Base-by-base conservation (phyloP, 1,140 invertebrate species). In the Danaus plexippus region DNA sequence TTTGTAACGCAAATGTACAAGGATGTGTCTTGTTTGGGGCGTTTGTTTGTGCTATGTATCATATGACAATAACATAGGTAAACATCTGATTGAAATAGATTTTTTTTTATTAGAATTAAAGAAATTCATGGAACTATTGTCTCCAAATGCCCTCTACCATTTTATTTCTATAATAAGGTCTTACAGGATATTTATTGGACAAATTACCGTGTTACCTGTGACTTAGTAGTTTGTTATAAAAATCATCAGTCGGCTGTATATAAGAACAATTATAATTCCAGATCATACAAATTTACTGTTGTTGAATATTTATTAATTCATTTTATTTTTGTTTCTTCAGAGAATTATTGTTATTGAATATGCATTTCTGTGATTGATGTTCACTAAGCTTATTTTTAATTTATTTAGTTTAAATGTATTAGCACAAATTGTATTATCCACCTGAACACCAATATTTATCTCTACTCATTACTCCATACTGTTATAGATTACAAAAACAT, bases 291-390 rank as follows among this genome's bases (percentile, higher is more conserved):
- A 58, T n/a, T 71, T 64, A 52, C 55, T 65, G 32, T 57, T 69
- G 11, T 22, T 47, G 46, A 52, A 40, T 47, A 9, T 63, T 52
- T 57, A 59, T 65, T 65, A 43, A 41, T 57, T 22, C 49, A 44
- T 57, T 50, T 56, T 69, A 59, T 62, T 63, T 64, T 69, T 49
- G 52, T 66, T 71, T 47, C 55, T 67, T 71, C 71, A 73, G 65
- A 79, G 66, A 63, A 79, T 76, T 80, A 72, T 71, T 66, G 56
- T 67, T 79, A 72, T 79, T 73, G 67, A 77, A 76, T 71, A 75
- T 76, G 77, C 75, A 80, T 83, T 79, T 85, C 82, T 83, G 78
- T 85, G 77, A 85, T 83, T 71, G 53, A 66, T 71, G 61, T 71
- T 71, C 72, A 71, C 59, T 71, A 68, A 67, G 66, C 73, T 70